A percentile compares a stretch with the other conserved stretches of the same genome.
Evolutionary conservation across 2,888 invertebrate genomes (phyloP).

Genomic region (Yponomeuta sedellus): DNA sequence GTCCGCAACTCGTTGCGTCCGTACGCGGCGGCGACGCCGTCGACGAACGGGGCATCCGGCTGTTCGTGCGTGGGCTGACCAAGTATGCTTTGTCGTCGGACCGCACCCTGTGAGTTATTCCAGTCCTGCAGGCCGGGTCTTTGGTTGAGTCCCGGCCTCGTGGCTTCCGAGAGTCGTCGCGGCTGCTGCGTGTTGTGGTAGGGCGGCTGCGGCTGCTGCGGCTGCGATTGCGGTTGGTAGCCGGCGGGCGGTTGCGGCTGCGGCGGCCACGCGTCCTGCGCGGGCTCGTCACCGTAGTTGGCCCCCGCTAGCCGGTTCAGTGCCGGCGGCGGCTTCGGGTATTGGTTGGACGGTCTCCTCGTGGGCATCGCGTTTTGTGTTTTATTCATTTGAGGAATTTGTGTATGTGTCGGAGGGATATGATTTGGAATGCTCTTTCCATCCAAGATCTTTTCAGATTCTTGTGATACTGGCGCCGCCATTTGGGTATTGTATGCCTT

Average conservation of each 20-base stretch:
- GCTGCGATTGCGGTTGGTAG: constrained; percentile 35
- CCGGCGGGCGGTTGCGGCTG: constrained; percentile 39
- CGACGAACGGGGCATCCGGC: constrained; percentile 48
- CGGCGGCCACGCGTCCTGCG: constrained; percentile 52
- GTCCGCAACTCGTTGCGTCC: constrained; percentile 54
- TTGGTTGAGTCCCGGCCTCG: constrained; percentile 49
- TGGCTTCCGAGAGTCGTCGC: constrained; percentile 50
- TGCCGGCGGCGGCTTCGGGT: constrained; percentile 48
- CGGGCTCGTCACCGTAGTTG: constrained; percentile 47
- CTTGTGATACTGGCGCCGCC: constrained; percentile 65
- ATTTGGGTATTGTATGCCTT: constrained; percentile 71
- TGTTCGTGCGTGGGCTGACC: constrained; percentile 53
- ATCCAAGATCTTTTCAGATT: constrained; percentile 69
- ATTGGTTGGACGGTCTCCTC: constrained; percentile 60
- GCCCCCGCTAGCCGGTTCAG: constrained; percentile 54
- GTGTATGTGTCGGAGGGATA: constrained; percentile 73
- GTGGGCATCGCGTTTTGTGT: constrained; percentile 62
- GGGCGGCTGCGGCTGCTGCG: constrained; percentile 47
- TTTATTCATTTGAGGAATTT: constrained; percentile 58
- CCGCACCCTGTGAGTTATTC: constrained; percentile 44
- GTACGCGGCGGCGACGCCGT: constrained; percentile 42
- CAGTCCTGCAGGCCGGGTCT: constrained; percentile 53
- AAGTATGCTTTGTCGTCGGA: constrained; percentile 57
- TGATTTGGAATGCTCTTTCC: constrained; percentile 76
- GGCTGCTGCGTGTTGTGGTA: constrained; percentile 45